Evolutionary conservation across 1,140 invertebrate species (phyloP).

Genomic region (Drosophila ananassae): DNA sequence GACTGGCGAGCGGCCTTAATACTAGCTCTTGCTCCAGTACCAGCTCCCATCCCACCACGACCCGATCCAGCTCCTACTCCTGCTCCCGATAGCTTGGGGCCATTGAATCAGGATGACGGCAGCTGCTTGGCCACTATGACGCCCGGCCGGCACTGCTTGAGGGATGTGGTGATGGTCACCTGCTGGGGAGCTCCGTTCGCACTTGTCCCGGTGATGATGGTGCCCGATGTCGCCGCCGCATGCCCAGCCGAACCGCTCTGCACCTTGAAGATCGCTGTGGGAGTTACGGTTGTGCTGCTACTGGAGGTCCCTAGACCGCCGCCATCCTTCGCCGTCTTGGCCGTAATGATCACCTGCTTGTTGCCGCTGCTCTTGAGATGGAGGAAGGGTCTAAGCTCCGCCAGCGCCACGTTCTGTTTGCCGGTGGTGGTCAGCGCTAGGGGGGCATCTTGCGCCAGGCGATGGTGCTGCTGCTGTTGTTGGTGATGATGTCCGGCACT

Average conservation of each 20-base stretch:
- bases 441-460: conserved; percentile 87
- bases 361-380: conserved; percentile 85
- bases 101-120: conserved; percentile 82
- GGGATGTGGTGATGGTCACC: conserved; percentile 83
- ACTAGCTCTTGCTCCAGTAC: conserved; percentile 45
- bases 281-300: conserved; percentile 50
- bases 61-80: neutral
- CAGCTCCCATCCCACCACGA: conserved; percentile 12
- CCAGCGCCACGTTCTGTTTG: conserved; percentile 85
- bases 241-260: conserved; percentile 47
- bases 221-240: conserved; percentile 23
- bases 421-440: conserved; percentile 89
- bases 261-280: conserved; percentile 80
- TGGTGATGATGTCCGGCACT: conserved; percentile 14
- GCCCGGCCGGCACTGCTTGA: conserved; percentile 90
- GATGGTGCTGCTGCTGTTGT: conserved; percentile 40
- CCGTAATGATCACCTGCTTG: conserved; percentile 74
- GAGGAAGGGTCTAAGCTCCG: conserved; percentile 88
- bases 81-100: conserved; percentile 36
- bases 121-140: conserved; percentile 93
- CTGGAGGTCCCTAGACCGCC: conserved; percentile 26
- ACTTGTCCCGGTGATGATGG: conserved; percentile 43
- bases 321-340: conserved; percentile 61
- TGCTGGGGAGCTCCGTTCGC: conserved; percentile 53
- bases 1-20: conserved; percentile 63